Base-by-base conservation (phyloP, 2,888 invertebrate species). In the Ennomos erosarius region DNA sequence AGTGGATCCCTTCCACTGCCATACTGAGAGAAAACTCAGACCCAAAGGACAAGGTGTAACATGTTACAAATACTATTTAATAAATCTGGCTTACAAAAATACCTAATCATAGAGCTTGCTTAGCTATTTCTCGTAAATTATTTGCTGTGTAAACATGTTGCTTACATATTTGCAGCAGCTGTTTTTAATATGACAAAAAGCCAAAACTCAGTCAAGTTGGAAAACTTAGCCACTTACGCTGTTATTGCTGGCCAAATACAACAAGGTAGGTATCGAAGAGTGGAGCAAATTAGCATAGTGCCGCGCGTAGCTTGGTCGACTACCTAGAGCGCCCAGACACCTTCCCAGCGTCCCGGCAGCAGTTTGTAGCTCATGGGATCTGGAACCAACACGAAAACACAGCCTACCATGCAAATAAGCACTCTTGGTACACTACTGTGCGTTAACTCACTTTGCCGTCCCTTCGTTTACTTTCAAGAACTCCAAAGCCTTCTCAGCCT, bases 401-500 rank as follows among this genome's bases (percentile, higher is more conserved):
- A 10, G 10, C 13, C 9, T 38, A 26, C 1, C 10, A 9, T 33
- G 40, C 6, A 36, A 40, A 47, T 51, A 50, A 8, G n/a, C 10
- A 35, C 40, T 50, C 34, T 52, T 49, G 16, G 33, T 35, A n/a
- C 8, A 46, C 34, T 10, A 37, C 45, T 51, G 42, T 12, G 12
- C 49, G 45, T 47, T 62, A 68, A 82, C 85, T 78, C 65, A 90
- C 91, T 89, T 91, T 1, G 83, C 76, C 40, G 81, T 79, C 62
- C 79, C 82, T 73, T 92, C 88, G 52, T 79, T 82, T 51, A 81
- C 81, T 82, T 88, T 90, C 26, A 93, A 74, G 65, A 82, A 88
- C 74, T 92, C 90, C 44, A 92, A 79, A 36, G 91, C 87, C 73
- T 92, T 92, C 68, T 92, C 90, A 50, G 92, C 92, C 74, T 92